phyloP scores from a whole-genome alignment of 2,888 invertebrate species.

The Himalopsyche anomala region DNA sequence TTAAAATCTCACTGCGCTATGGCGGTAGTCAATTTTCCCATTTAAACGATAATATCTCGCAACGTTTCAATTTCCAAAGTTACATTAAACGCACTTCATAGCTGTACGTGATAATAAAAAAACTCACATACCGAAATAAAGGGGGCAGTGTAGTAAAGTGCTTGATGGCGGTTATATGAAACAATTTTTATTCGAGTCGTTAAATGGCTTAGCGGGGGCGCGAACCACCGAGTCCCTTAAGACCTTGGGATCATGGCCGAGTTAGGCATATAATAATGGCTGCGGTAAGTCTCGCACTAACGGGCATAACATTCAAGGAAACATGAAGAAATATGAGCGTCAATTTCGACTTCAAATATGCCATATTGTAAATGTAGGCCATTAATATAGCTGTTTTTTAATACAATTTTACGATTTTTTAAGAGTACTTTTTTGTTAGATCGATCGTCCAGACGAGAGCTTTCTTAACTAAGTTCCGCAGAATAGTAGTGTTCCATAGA shows the following conservation, averaged over 20 bases:
- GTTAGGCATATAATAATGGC: slow-evolving; percentile 4
- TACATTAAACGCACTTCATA: neutral
- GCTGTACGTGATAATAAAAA: slow-evolving; percentile 51
- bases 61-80: slow-evolving; percentile 1
- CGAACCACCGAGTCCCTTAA: slow-evolving; percentile 46
- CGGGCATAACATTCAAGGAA: neutral
- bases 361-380: neutral
- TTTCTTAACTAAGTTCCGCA: too few relatives aligned
- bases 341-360: neutral
- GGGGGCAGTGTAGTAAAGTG: slow-evolving; percentile 33
- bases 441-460: too few relatives aligned
- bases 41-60: too few relatives aligned
- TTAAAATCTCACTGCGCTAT: too few relatives aligned
- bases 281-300: neutral
- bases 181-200: slow-evolving; percentile 64
- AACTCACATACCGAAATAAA: slow-evolving; percentile 39
- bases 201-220: slow-evolving; percentile 58
- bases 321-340: neutral
- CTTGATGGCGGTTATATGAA: slow-evolving; percentile 58
- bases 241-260: slow-evolving; percentile 31
- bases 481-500: too few relatives aligned
- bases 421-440: too few relatives aligned
- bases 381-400: too few relatives aligned
- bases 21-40: too few relatives aligned
- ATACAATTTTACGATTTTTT: too few relatives aligned